Evolutionary conservation across 2,113 vertebrate genomes (phyloP).

Genomic region (Oncorhynchus nerka): DNA sequence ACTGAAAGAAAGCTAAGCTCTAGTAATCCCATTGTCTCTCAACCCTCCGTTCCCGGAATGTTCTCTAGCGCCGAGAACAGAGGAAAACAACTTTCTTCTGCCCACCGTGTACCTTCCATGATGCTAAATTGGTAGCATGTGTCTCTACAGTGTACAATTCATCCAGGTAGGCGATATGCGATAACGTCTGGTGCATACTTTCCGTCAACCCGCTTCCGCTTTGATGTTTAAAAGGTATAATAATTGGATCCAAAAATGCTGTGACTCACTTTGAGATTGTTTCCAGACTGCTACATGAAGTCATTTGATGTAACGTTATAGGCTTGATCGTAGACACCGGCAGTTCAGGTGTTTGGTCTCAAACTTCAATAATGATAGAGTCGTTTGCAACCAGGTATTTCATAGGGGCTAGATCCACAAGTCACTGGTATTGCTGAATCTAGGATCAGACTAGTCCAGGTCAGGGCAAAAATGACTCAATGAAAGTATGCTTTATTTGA

Average conservation of each 20-base stretch:
- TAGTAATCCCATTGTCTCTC: background rate
- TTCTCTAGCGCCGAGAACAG: slow-evolving; percentile 13
- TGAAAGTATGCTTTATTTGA: background rate
- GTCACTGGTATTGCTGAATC: background rate
- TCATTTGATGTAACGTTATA: background rate
- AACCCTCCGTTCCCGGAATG: slow-evolving; percentile 18
- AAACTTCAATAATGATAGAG: background rate
- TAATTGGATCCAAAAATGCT: background rate
- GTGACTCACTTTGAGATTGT: slow-evolving; percentile 12
- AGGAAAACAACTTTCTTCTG: slow-evolving; percentile 26
- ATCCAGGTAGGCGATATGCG: slow-evolving; percentile 15
- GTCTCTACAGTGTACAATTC: background rate
- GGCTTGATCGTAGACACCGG: background rate
- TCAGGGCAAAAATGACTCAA: background rate
- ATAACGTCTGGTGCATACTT: slow-evolving; percentile 7
- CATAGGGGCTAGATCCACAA: background rate
- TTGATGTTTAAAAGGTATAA: slow-evolving; percentile 6
- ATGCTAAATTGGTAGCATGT: slow-evolving; percentile 18
- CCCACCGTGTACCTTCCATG: slow-evolving; percentile 14
- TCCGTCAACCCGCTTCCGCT: slow-evolving; percentile 1
- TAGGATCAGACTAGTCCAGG: background rate
- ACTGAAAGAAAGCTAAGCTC: too few relatives aligned
- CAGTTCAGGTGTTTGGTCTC: too few relatives aligned
- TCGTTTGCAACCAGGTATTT: background rate
- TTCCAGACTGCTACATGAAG: background rate